Evolutionary conservation across 2,888 invertebrate species (phyloP).

Genomic region (Myopa testacea): DNA sequence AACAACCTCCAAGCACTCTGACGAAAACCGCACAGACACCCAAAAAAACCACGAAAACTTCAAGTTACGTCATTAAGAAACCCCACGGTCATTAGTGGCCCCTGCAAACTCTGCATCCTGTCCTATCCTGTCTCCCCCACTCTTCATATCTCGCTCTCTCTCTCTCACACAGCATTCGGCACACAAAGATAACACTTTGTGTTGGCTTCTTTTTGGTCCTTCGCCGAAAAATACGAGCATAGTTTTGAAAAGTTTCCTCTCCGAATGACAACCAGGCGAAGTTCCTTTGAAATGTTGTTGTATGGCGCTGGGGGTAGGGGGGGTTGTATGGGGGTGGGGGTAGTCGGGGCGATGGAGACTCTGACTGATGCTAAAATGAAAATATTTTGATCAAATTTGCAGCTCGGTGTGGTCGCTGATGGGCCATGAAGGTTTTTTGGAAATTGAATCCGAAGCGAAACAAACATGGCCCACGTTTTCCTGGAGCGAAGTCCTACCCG

Average conservation of each 20-base stretch:
- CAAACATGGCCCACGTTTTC: not conserved
- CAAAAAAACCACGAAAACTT: conserved; percentile 34
- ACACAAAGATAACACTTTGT: not conserved
- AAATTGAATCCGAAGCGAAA: conserved; percentile 7
- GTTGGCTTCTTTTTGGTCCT: not conserved
- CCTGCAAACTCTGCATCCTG: conserved; percentile 5
- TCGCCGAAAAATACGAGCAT: conserved; percentile 12
- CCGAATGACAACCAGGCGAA: conserved; percentile 27
- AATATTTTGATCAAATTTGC: conserved; percentile 19
- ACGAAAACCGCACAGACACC: not conserved
- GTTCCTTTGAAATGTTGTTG: conserved; percentile 1
- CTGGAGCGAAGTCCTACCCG: not conserved
- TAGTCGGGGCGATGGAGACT: not conserved
- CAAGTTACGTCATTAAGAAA: conserved; percentile 45
- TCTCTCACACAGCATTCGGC: not conserved
- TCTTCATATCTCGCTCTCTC: not conserved
- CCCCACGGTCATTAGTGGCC: conserved; percentile 43
- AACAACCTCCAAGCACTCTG: not conserved
- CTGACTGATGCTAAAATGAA: conserved; percentile 12
- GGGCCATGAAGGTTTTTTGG: not conserved
- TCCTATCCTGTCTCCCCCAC: not conserved
- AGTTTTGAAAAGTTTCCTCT: conserved; percentile 24
- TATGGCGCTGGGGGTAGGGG: not conserved
- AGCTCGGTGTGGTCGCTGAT: not conserved
- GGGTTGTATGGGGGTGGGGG: not conserved